Base-by-base conservation (phyloP, 2,888 invertebrate genomes). In the Anoplius nigerrimus region DNA sequence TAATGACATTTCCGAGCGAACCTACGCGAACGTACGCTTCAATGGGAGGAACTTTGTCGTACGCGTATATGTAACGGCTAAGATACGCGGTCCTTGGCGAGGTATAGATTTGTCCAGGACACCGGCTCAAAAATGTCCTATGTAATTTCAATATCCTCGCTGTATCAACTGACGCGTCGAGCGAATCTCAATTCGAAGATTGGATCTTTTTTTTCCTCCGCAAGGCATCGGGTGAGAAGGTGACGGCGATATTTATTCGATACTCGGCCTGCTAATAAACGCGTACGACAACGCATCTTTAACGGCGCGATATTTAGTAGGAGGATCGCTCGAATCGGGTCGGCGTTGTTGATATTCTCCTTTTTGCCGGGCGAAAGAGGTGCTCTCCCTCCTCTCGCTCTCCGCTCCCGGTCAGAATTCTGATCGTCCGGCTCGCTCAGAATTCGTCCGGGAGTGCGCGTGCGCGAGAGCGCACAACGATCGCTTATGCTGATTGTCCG, bases 331-430 rank as follows among this genome's bases (percentile, higher is more conserved):
- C 16, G 62, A 24, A 27, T 57, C 6, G 46, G 59, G 59, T 34
- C n/a, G n/a, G n/a, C n/a, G 34, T 34, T 13, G 34, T 66, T 55
- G 65, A 71, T 73, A 78, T 73, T 76, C 76, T 75, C 74, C 59
- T 54, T 54, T 21, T 18, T 53, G 21, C 43, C 63, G 48, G 61
- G 57, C 66, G 62, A 51, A 76, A 5, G 48, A 16, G 48, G n/a
- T 18, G 48, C 11, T 34, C 34, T 34, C 8, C 11, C 34, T 34
- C 34, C 34, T 2, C 34, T 34, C 34, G 1, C 34, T 34, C 34
- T 11, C 11, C 11, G n/a, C 11, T 34, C 34, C 11, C 34, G 1
- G 4, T 6, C 34, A n/a, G n/a, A n/a, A n/a, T n/a, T n/a, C n/a
- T n/a, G n/a, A 3, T 34, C 11, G 6, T 6, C 11, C 55, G 71